Conservation (phyloP, 2,113 vertebrate species). For the Labrus mixtus region DNA sequence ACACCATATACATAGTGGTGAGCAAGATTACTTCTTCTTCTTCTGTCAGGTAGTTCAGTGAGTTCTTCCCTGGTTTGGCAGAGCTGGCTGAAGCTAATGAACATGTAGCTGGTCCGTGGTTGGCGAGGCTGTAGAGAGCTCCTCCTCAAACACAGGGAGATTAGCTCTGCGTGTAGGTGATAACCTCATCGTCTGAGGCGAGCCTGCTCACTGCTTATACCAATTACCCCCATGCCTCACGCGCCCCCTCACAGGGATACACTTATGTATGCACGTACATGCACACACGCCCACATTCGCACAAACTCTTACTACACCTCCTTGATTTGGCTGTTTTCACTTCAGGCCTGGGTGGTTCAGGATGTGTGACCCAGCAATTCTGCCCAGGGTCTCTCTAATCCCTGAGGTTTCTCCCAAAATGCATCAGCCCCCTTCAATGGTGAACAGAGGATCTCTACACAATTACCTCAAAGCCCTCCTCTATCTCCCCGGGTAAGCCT, state of each 20-base stretch:
- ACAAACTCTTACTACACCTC: constrained; percentile 34
- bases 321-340: constrained; percentile 41
- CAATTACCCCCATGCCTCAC: constrained; percentile 68
- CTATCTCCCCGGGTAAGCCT: constrained; percentile 68
- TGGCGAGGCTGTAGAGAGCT: constrained; percentile 40
- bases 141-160: constrained; percentile 51
- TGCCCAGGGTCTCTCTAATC: constrained; percentile 58
- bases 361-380: constrained; percentile 51
- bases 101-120: constrained; percentile 14
- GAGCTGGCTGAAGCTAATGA: constrained; percentile 41
- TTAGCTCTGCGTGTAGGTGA: constrained; percentile 67
- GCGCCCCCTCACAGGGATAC: constrained; percentile 45
- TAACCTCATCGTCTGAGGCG: constrained; percentile 69
- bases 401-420: constrained; percentile 55
- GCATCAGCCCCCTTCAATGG: constrained; percentile 36
- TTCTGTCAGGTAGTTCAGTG: constrained; percentile 8
- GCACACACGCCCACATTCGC: constrained; percentile 1
- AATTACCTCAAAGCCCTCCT: constrained; percentile 72
- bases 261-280: constrained; percentile 14
- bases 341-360: constrained; percentile 51
- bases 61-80: constrained; percentile 15
- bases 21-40: neutral
- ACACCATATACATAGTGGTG: neutral
- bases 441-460: constrained; percentile 63
- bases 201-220: constrained; percentile 63